Conservation (phyloP, 2,113 vertebrate species). For the Rattus norvegicus region GRCr8 NC_086028.1:13253501-13254000, state of each 20-base stretch:
- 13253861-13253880: background rate
- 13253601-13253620: background rate
- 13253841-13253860: background rate
- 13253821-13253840: background rate
- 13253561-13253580: background rate
- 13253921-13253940: background rate
- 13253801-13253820: background rate
- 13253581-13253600: slow-evolving; percentile 15
- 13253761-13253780: background rate
- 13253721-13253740: background rate
- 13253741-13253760: background rate
- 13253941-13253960: background rate
- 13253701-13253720: background rate
- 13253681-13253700: background rate
- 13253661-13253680: background rate
- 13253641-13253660: background rate
- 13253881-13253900: background rate
- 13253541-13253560: background rate
- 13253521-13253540: background rate
- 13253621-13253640: background rate
- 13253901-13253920: background rate
- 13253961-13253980: no score
- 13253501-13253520: background rate
- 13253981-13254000: background rate
- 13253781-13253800: background rate